A percentile compares a stretch with the other conserved stretches of the same genome.
Conservation (phyloP, 2,888 invertebrate species). For the Scrobipalpa atriplicella region DNA sequence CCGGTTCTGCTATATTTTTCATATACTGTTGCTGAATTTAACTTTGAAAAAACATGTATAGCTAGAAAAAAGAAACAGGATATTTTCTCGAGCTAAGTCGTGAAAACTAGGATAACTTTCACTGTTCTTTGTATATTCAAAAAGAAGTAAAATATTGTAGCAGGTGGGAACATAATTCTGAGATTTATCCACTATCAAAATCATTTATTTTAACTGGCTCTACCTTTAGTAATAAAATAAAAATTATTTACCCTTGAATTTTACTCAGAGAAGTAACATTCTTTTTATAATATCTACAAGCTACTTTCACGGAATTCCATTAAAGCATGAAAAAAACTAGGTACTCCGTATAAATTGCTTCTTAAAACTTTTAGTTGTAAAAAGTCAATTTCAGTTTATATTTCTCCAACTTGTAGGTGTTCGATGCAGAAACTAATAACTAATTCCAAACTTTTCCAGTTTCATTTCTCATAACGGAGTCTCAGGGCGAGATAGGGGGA, state of each 20-base stretch:
- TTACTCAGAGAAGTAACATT: too few species aligned
- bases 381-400: neutral
- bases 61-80: neutral
- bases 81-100: neutral
- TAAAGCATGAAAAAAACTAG: too few species aligned
- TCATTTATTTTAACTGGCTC: too few species aligned
- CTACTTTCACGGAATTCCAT: too few species aligned
- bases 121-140: neutral
- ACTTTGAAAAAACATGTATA: constrained; percentile 11
- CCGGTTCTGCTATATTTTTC: constrained; percentile 13
- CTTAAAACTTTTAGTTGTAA: neutral
- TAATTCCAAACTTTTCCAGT: constrained; percentile 24
- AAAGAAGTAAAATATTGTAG: too few species aligned
- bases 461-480: constrained; percentile 25
- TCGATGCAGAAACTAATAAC: constrained; percentile 19
- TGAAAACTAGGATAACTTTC: neutral
- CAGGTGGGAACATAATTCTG: too few species aligned
- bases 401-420: constrained; percentile 2
- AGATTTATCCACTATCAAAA: too few species aligned
- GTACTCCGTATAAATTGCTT: neutral
- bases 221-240: too few species aligned
- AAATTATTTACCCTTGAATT: too few species aligned
- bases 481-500: constrained; percentile 15
- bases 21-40: constrained; percentile 18
- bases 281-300: too few species aligned